Percentiles rank a stretch among this genome's conserved stretches.
These are phyloP conservation scores for Diabrotica virgifera DNA, from an alignment of 1,140 invertebrate genomes.

Conservation along the genomic window DNA sequence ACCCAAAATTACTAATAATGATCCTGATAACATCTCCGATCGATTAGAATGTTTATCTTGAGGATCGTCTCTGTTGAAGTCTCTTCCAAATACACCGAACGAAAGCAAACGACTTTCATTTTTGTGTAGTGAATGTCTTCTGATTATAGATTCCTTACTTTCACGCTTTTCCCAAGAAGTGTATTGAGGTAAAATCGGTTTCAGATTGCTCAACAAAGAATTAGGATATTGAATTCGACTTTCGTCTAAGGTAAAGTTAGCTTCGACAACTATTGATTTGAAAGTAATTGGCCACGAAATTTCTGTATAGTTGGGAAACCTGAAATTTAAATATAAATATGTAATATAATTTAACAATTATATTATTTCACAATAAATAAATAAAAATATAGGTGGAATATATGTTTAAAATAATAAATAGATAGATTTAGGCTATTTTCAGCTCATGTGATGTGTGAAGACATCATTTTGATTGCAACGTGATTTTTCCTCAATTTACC, in stretches of 20 bases:
- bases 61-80: conserved; percentile 29
- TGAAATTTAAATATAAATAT: conserved; percentile 5
- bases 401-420: background rate
- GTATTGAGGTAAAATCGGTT: conserved; percentile 22
- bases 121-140: conserved; percentile 22
- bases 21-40: too few species aligned
- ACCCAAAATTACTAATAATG: too few species aligned
- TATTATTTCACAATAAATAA: too few species aligned
- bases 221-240: conserved; percentile 31
- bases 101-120: conserved; percentile 29
- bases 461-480: too few species aligned
- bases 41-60: too few species aligned
- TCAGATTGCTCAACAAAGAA: conserved; percentile 30
- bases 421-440: background rate
- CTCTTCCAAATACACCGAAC: conserved; percentile 35
- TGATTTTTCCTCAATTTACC: too few species aligned
- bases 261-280: conserved; percentile 24
- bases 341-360: too few species aligned
- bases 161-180: conserved; percentile 25
- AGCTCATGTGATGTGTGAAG: too few species aligned
- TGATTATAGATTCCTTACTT: conserved; percentile 4
- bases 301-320: conserved; percentile 31
- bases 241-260: conserved; percentile 21
- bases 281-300: conserved; percentile 34
- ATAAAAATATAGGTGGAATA: background rate